Evolutionary conservation across 2,797 vertebrate species (phyloP), one percentile per base, ranked within the genome.

Genomic region (Gymnocypris eckloni): DNA sequence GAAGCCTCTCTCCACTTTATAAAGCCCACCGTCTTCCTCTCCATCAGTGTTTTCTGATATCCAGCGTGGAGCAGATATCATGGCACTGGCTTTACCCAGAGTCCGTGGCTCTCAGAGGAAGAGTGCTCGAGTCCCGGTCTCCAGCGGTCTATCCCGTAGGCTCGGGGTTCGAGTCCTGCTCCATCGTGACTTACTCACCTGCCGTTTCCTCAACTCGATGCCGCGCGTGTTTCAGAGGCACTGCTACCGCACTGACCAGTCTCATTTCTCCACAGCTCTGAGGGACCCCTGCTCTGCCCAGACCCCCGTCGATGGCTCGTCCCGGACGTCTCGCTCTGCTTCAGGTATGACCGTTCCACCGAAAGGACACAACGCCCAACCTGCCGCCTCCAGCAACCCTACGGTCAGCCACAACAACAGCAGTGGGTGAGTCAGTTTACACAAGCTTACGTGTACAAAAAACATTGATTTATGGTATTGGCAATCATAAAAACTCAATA

Each of bases 301-400:
- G 33, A 88, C 89, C 85, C 93, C 64, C 92, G 41, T 94, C 4
- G 94, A 98, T 96, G 97, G 97, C 95, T 94, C 94, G 91, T 91
- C 94, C 18, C 93, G 89, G 56, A 91, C 92, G 1, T 80, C 93
- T 45, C 94, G 94, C 72, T 93, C 94, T 88, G 89, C 93, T 93
- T 93, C 95, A 96, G 98, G 98, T 91, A 99, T 99, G 98, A 99
- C 98, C 90, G 85, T 97, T 93, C 66, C 94, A 83, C 94, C 92
- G 59, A 95, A 94, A 92, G 96, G 96, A 93, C 87, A 91, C 87
- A 94, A 90, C 90, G 91, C 93, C 88, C 96, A 96, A 88, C 87
- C 93, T 77, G 90, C 95, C 20, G 50, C 94, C 73, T 18, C 90
- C 87, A 84, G 89, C 54, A 87, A 79, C 87, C 76, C 89, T 82